Percentiles rank a stretch among this genome's conserved stretches.
These are phyloP conservation scores for Cantharis nigra DNA, from an alignment of 2,888 invertebrate genomes.

Conservation along the genomic window DNA sequence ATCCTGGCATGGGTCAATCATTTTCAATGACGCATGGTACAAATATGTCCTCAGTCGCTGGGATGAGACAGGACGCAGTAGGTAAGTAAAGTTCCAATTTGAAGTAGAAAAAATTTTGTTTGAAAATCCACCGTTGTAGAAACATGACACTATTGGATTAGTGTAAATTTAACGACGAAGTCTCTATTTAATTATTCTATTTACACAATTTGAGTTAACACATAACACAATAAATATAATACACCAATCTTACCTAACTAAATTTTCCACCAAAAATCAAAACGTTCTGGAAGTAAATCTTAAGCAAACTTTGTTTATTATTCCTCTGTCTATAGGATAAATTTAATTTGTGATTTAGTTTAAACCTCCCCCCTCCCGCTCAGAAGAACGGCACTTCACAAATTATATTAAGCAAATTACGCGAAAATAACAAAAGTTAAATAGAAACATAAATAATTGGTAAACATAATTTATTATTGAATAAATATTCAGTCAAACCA, in stretches of 20 bases:
- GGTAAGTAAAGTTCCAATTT: constrained; percentile 60
- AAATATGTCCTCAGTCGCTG: constrained; percentile 87
- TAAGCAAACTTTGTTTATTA: background rate
- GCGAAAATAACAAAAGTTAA: no score
- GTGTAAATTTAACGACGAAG: background rate
- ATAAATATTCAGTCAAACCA: no score
- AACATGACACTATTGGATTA: background rate
- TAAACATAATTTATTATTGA: no score
- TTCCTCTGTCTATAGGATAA: background rate
- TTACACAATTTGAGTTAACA: background rate
- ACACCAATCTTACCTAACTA: background rate
- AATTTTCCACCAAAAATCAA: background rate
- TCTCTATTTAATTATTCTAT: background rate
- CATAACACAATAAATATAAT: background rate
- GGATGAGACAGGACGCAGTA: constrained; percentile 86
- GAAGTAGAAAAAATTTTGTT: background rate
- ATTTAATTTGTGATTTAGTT: background rate
- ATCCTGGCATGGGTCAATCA: constrained; percentile 92
- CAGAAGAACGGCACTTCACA: no score
- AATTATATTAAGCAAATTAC: no score
- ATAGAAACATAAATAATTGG: no score
- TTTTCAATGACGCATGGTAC: constrained; percentile 93
- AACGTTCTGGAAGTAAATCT: background rate
- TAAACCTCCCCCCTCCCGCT: no score
- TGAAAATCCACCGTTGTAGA: background rate